Evolutionary conservation across 2,113 vertebrate species (phyloP).

Genomic region (Erythrolamprus reginae): DNA sequence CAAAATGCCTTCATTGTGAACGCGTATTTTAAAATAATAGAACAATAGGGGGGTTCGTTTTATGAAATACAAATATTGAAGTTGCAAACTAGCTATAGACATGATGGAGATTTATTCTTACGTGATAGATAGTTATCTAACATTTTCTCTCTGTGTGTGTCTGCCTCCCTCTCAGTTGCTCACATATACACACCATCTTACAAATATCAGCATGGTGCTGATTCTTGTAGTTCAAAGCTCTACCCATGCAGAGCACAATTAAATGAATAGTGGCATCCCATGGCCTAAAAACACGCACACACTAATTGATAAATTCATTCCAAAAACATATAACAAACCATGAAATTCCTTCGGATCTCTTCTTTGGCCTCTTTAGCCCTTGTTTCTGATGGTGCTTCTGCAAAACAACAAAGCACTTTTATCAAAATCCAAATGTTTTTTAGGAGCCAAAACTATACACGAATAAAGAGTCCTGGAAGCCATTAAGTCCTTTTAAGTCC

Average conservation of each 20-base stretch:
- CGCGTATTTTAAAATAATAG: neutral
- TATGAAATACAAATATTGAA: neutral
- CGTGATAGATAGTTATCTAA: neutral
- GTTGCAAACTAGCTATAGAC: neutral
- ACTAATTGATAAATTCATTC: neutral
- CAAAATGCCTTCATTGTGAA: neutral
- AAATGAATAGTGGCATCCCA: neutral
- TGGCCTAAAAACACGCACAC: neutral
- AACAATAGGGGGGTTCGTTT: neutral
- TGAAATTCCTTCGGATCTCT: neutral
- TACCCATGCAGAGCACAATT: neutral
- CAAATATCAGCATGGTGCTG: neutral
- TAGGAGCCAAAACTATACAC: neutral
- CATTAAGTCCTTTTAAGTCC: neutral
- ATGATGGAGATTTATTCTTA: neutral
- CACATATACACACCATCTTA: neutral
- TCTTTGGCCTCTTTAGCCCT: neutral
- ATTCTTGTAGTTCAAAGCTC: neutral
- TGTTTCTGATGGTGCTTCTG: neutral
- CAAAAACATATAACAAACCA: neutral
- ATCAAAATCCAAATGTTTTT: neutral
- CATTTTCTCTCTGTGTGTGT: neutral
- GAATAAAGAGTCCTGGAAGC: no score
- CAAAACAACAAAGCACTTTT: neutral
- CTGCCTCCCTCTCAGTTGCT: neutral